phyloP scores from a whole-genome alignment of 2,797 vertebrate species.

The Gymnopithys bicolor region DNA sequence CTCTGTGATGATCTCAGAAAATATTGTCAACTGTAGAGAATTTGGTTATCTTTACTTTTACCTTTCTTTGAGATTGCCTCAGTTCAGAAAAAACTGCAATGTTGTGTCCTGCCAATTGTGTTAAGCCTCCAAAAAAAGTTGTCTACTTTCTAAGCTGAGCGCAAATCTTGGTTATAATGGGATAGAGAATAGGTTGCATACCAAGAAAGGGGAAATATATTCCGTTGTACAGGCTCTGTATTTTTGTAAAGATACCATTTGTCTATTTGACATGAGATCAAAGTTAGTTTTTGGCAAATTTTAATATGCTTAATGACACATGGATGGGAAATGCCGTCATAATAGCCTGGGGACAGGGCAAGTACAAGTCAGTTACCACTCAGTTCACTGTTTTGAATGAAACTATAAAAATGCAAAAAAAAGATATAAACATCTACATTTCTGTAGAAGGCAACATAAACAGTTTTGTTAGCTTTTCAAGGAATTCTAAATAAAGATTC shows the following conservation, averaged over 20 bases:
- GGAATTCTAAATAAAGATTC: not conserved
- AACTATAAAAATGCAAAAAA: not conserved
- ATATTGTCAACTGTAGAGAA: not conserved
- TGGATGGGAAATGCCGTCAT: not conserved
- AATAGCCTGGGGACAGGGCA: not conserved
- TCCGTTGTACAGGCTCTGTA: not conserved
- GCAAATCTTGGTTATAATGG: not conserved
- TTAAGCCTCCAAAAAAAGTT: not conserved
- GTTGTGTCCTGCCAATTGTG: not conserved
- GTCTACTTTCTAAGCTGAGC: not conserved
- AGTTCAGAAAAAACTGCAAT: not conserved
- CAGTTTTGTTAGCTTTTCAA: not conserved
- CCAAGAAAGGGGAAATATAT: not conserved
- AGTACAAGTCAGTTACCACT: not conserved
- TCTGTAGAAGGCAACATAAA: not conserved
- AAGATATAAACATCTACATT: not conserved
- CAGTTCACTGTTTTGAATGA: not conserved
- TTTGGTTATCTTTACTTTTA: not conserved
- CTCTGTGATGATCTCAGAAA: not conserved
- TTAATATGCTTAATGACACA: slow-evolving; percentile 46
- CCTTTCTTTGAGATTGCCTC: not conserved
- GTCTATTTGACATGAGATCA: slow-evolving; percentile 21
- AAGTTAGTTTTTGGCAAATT: slow-evolving; percentile 26
- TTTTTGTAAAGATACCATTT: not conserved
- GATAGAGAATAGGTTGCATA: not conserved